These are phyloP conservation scores for Gadus macrocephalus DNA, from an alignment of 2,113 vertebrate species.

Conservation along the genomic window DNA sequence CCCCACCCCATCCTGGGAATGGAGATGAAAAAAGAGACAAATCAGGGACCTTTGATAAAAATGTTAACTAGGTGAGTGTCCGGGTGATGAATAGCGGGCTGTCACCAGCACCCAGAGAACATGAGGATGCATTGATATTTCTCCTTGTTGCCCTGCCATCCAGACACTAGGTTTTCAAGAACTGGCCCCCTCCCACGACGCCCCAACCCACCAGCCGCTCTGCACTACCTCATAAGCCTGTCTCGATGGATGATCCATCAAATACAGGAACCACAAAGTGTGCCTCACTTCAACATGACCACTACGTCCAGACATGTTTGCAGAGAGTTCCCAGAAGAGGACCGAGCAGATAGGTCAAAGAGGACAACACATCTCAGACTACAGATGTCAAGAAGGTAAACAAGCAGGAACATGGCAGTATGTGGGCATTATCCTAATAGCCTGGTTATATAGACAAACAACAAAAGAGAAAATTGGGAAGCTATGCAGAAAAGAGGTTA, in stretches of 20 bases:
- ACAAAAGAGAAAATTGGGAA: too few species aligned
- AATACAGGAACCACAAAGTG: constrained; percentile 70
- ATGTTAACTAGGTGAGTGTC: constrained; percentile 93
- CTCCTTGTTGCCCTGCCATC: constrained; percentile 76
- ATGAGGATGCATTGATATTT: constrained; percentile 90
- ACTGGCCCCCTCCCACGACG: background rate
- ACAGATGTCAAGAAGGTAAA: too few species aligned
- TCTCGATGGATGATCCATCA: constrained; percentile 80
- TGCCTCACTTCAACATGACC: constrained; percentile 74
- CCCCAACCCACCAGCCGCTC: too few species aligned
- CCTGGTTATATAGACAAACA: too few species aligned
- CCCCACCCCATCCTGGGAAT: constrained; percentile 62
- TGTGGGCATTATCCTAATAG: too few species aligned
- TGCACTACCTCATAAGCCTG: constrained; percentile 11
- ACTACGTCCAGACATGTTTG: constrained; percentile 65
- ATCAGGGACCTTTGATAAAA: constrained; percentile 86
- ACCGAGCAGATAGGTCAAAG: too few species aligned
- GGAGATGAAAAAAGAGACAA: constrained; percentile 69
- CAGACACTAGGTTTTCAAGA: background rate
- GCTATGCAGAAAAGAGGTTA: too few species aligned
- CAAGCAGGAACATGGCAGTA: too few species aligned
- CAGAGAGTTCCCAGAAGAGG: too few species aligned
- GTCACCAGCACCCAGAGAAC: constrained; percentile 76
- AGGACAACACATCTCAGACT: too few species aligned
- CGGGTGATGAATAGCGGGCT: constrained; percentile 86